These are phyloP conservation scores for Adelges cooleyi DNA, from an alignment of 1,140 invertebrate species.

Conservation along the genomic window DNA sequence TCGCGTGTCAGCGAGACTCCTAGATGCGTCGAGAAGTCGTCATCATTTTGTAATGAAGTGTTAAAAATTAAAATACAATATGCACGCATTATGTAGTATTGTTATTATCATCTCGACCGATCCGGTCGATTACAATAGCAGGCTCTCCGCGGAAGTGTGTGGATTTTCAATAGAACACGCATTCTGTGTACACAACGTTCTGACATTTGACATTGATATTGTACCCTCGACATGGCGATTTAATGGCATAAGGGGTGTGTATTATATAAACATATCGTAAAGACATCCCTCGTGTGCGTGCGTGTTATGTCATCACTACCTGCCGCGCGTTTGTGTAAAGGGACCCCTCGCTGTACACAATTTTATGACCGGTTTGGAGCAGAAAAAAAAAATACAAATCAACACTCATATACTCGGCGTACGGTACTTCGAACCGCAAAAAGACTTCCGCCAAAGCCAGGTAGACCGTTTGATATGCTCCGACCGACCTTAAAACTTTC, in stretches of 20 bases:
- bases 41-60: no score
- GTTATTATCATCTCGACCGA: no score
- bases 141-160: no score
- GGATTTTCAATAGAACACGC: no score
- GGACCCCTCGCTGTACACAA: neutral
- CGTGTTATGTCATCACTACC: neutral
- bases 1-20: no score
- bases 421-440: neutral
- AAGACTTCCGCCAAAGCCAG: slow-evolving; percentile 4
- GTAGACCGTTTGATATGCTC: slow-evolving; percentile 4
- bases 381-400: slow-evolving; percentile 4
- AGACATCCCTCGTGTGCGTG: neutral
- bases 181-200: no score
- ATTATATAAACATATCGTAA: neutral
- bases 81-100: no score
- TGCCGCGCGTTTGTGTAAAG: neutral
- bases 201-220: neutral
- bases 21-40: no score
- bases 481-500: slow-evolving; percentile 6
- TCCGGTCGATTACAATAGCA: no score
- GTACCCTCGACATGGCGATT: neutral
- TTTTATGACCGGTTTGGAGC: slow-evolving; percentile 5
- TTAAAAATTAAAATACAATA: no score
- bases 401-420: neutral
- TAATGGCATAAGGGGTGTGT: neutral